phyloP scores from a whole-genome alignment of 2,113 vertebrate species.

The Antechinus flavipes region DNA sequence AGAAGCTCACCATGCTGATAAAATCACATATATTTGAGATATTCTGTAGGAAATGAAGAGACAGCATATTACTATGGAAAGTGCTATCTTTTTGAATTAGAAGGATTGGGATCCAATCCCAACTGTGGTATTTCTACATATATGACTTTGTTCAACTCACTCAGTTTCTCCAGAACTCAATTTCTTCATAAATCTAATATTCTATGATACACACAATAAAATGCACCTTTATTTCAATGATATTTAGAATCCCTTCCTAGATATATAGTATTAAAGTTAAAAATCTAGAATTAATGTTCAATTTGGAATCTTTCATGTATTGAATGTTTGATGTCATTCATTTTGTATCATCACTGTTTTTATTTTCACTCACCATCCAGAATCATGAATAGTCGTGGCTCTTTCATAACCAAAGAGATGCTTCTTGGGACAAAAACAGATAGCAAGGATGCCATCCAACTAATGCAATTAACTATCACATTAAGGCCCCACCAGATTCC shows the following conservation, averaged over 20 bases:
- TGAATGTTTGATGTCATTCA: background rate
- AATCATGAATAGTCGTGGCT: conserved; percentile 78
- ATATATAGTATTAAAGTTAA: background rate
- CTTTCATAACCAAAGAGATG: conserved; percentile 81
- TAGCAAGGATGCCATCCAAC: background rate
- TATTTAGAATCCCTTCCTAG: background rate
- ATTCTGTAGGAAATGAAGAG: background rate
- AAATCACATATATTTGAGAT: background rate
- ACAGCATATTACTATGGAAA: background rate
- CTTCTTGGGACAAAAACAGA: background rate
- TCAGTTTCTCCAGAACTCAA: background rate
- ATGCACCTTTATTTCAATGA: background rate
- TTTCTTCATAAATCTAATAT: background rate
- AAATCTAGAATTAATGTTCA: conserved; percentile 74
- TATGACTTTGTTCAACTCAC: background rate
- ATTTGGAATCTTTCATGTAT: background rate
- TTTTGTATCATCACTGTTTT: background rate
- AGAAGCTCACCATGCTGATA: background rate
- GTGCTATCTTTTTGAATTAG: background rate
- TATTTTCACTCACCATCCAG: conserved; percentile 84
- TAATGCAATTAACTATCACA: background rate
- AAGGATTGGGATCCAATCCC: background rate
- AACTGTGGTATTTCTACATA: background rate
- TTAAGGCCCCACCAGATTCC: conserved; percentile 76
- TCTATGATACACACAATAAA: background rate